A percentile compares a stretch with the other conserved stretches of the same genome.
These are phyloP conservation scores for Eristalinus sepulchralis DNA, from an alignment of 2,888 invertebrate genomes.

Conservation along the genomic window DNA sequence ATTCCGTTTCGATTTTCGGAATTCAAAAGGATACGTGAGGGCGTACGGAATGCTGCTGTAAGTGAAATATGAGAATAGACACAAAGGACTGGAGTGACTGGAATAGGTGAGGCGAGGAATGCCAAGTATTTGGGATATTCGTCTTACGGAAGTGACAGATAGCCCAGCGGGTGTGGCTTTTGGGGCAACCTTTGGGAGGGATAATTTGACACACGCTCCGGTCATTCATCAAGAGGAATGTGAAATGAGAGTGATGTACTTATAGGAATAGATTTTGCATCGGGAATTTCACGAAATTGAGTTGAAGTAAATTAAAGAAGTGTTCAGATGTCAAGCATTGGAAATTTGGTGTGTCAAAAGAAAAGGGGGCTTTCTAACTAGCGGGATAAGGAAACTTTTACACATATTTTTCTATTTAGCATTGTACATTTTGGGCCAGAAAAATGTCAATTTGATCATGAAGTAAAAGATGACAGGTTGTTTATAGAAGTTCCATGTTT, in stretches of 20 bases:
- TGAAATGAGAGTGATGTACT: background rate
- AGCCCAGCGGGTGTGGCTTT: background rate
- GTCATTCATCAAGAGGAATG: background rate
- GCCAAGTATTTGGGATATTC: background rate
- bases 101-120: background rate
- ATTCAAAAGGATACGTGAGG: background rate
- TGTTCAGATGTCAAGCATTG: too few species aligned
- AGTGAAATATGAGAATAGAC: background rate
- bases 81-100: background rate
- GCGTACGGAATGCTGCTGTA: background rate
- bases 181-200: background rate
- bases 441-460: too few species aligned
- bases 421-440: too few species aligned
- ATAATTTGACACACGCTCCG: background rate
- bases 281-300: background rate
- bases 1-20: slow-evolving; percentile 5
- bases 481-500: too few species aligned
- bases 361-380: too few species aligned
- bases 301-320: background rate
- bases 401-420: too few species aligned
- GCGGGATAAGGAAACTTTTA: too few species aligned
- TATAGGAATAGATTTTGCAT: background rate
- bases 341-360: too few species aligned
- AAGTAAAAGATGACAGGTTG: too few species aligned
- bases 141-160: background rate